A percentile compares a stretch with the other conserved stretches of the same genome.
Evolutionary conservation across 2,797 vertebrate species (phyloP).

Genomic region (Octomys mimax): DNA sequence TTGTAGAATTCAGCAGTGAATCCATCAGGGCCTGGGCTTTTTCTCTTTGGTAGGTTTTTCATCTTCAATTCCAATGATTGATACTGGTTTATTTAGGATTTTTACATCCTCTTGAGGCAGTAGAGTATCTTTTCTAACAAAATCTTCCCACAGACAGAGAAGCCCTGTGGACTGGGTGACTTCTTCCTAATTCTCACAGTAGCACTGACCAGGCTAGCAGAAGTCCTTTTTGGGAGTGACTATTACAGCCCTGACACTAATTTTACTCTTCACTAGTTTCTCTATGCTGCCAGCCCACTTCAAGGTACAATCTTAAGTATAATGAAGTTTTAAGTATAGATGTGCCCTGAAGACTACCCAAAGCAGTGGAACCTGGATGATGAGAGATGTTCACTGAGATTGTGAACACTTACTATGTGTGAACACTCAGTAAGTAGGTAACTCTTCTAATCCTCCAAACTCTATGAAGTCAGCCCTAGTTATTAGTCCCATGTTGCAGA

Average conservation of each 20-base stretch:
- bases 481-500: background rate
- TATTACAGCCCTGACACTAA: background rate
- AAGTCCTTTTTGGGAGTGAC: background rate
- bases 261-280: background rate
- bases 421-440: background rate
- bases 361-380: background rate
- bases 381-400: background rate
- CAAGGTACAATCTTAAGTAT: background rate
- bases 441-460: background rate
- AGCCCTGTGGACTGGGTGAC: background rate
- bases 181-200: background rate
- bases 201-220: background rate
- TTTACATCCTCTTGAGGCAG: background rate
- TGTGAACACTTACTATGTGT: background rate
- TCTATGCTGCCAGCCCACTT: background rate
- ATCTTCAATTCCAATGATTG: background rate
- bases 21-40: background rate
- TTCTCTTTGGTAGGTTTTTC: background rate
- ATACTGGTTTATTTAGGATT: background rate
- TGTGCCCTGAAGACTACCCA: background rate
- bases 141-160: background rate
- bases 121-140: background rate
- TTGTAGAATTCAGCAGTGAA: background rate
- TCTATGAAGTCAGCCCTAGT: background rate
- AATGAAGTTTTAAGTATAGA: background rate